Base-by-base conservation (phyloP, 2,888 invertebrate species). In the Mesochorus sp. region DNA sequence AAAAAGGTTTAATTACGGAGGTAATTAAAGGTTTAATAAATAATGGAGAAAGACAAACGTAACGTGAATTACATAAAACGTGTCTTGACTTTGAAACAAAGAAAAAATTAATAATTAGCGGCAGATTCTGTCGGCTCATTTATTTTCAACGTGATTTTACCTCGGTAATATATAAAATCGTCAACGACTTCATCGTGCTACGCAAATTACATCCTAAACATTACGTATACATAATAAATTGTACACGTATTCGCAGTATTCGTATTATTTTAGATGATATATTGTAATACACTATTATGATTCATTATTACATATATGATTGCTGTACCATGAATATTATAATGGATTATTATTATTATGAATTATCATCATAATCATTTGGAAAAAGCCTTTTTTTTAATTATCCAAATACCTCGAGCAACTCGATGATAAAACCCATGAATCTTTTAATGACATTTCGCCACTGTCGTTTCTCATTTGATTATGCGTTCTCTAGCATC, bases 171-270 rank as follows among this genome's bases (percentile, higher is more conserved):
- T 26, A 61, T 28, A 49, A 31, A 37, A 26, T n/a, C 19, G n/a
- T 12, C 24, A 72, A 64, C 17, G 24, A 21, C n/a, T 42, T 31
- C 55, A 1, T 53, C 14, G 57, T 21, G 37, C 62, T 42, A 42
- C 26, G 53, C 28, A 44, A 37, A 44, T 31, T 55, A 8, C 37
- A 57, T 39, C 44, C 57, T 28, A 53, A 57, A 57, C 53, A 62
- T 61, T 61, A 61, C 26, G 47, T 44, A 57, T 21, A 34, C 19
- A 42, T 24, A 24, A n/a, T 14, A 42, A 42, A 31, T 44, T 44
- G 28, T 51, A 39, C 81, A 85, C 86, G 81, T 84, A 86, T 85
- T 53, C 59, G 86, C 85, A 87, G 87, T 88, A 87, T 87, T 88
- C 79, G 83, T 80, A 84, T 86, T 87, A 85, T 84, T 87, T 87